Percentiles rank a stretch among this genome's conserved stretches.
These are phyloP conservation scores for Conger conger DNA, from an alignment of 2,113 vertebrate species.

Conservation along the genomic window DNA sequence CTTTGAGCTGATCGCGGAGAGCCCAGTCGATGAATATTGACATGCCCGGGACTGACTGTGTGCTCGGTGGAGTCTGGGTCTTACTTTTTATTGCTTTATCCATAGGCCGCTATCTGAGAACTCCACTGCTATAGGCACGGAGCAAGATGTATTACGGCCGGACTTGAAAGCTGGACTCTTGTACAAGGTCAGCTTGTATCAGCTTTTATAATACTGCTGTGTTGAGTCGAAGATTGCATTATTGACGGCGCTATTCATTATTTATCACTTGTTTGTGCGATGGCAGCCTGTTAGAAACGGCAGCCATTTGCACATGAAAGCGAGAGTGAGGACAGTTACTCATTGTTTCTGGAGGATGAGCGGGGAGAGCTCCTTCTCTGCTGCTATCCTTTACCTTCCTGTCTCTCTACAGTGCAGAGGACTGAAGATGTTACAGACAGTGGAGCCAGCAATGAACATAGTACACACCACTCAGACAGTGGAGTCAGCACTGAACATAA, in stretches of 20 bases:
- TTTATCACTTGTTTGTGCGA: conserved; percentile 16
- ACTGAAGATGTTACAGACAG: not conserved
- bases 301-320: conserved; percentile 25
- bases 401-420: no score
- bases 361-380: not conserved
- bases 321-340: not conserved
- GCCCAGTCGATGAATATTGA: conserved; percentile 36
- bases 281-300: not conserved
- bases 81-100: conserved; percentile 38
- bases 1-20: conserved; percentile 13
- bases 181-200: conserved; percentile 21
- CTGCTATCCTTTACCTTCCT: conserved; percentile 7
- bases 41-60: conserved; percentile 24
- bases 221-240: conserved; percentile 15
- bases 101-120: conserved; percentile 27
- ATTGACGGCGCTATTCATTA: conserved; percentile 29
- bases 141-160: conserved; percentile 29
- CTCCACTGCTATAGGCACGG: conserved; percentile 27
- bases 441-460: not conserved
- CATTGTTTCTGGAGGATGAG: not conserved
- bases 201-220: conserved; percentile 19
- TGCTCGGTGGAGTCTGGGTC: conserved; percentile 13
- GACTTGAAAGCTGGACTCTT: conserved; percentile 35
- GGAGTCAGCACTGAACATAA: not conserved
- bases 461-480: not conserved